Evolutionary conservation across 2,888 invertebrate species (phyloP).

Genomic region (Seira sanloemensis): DNA sequence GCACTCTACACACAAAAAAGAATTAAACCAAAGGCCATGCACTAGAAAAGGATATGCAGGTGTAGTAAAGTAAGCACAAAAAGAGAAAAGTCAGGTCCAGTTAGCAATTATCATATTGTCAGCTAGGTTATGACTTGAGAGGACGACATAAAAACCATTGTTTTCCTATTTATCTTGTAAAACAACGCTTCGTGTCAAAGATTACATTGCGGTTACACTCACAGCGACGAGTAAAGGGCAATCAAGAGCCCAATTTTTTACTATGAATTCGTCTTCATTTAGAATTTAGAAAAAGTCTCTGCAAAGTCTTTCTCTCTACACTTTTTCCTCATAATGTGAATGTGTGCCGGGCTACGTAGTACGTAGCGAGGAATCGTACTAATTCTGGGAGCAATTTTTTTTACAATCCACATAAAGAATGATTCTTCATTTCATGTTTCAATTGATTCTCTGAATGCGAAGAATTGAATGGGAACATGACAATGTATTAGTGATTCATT

Average conservation of each 20-base stretch:
- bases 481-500: not conserved
- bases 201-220: conserved; percentile 42
- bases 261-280: too few relatives aligned
- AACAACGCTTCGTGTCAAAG: conserved; percentile 52
- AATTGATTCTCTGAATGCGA: too few relatives aligned
- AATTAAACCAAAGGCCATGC: not conserved
- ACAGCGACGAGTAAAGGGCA: too few relatives aligned
- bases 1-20: not conserved
- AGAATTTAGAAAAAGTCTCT: too few relatives aligned
- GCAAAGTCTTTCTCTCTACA: too few relatives aligned
- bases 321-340: too few relatives aligned
- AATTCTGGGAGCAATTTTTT: not conserved
- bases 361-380: too few relatives aligned
- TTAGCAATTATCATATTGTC: conserved; percentile 64
- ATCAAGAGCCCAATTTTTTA: too few relatives aligned
- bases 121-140: conserved; percentile 20
- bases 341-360: too few relatives aligned
- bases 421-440: not conserved
- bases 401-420: too few relatives aligned
- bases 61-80: not conserved
- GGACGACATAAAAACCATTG: conserved; percentile 31
- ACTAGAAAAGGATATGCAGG: not conserved
- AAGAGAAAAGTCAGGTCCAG: conserved; percentile 41
- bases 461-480: too few relatives aligned
- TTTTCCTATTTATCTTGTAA: conserved; percentile 36